Evolutionary conservation across 2,113 vertebrate genomes (phyloP).

Genomic region (Nothoprocta pentlandii): DNA sequence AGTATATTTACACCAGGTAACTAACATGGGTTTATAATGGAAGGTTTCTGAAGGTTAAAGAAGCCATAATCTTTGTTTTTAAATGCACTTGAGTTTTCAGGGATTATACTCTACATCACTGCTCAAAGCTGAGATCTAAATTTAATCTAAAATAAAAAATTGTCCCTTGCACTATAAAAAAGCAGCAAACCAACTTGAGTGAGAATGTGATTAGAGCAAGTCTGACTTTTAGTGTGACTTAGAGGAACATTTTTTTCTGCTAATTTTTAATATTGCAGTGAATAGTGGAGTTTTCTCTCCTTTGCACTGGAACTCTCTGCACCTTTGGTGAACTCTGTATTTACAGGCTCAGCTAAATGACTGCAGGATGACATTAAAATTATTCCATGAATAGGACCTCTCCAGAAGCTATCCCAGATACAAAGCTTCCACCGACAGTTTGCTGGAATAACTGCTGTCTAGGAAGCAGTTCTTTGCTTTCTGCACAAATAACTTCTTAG

Average conservation of each 20-base stretch:
- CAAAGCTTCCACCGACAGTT: neutral
- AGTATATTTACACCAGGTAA: slow-evolving; percentile 74
- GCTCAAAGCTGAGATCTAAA: slow-evolving; percentile 14
- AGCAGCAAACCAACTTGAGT: slow-evolving; percentile 13
- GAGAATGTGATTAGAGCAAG: slow-evolving; percentile 39
- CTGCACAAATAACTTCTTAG: neutral
- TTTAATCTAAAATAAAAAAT: slow-evolving; percentile 66
- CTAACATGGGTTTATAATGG: slow-evolving; percentile 45
- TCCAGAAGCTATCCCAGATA: neutral
- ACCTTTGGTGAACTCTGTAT: slow-evolving; percentile 11
- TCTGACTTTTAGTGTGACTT: slow-evolving; percentile 39
- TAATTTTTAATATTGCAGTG: slow-evolving; percentile 30
- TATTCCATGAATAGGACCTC: neutral
- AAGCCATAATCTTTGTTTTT: slow-evolving; percentile 21
- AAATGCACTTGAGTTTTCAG: slow-evolving; percentile 60
- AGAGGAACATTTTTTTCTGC: slow-evolving; percentile 31
- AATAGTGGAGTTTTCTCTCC: neutral
- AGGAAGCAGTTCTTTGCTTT: neutral
- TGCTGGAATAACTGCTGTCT: neutral
- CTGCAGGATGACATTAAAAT: neutral
- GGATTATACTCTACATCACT: slow-evolving; percentile 34
- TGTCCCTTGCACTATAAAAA: slow-evolving; percentile 20
- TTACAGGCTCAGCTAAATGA: neutral
- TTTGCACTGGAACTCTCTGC: neutral
- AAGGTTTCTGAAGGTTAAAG: slow-evolving; percentile 72